phyloP scores from a whole-genome alignment of 2,113 vertebrate genomes.

The Brachypteracias leptosomus region DNA sequence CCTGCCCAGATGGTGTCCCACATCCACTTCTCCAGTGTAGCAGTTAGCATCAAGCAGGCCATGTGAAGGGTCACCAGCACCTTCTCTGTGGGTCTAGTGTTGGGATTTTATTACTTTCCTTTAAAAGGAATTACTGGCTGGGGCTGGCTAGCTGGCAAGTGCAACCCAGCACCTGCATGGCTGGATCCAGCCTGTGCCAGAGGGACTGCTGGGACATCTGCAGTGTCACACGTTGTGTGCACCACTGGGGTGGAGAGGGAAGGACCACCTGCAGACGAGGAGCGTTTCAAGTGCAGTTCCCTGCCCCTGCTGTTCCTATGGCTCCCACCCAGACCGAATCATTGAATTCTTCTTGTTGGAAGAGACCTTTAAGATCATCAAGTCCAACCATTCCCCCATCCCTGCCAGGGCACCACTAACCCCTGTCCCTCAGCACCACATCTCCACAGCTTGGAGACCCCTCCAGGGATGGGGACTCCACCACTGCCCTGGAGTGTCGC shows the following conservation, averaged over 20 bases:
- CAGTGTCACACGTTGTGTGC: neutral
- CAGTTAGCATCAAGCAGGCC: neutral
- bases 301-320: accelerated
- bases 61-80: neutral
- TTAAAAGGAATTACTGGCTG: neutral
- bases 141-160: neutral
- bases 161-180: neutral
- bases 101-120: neutral
- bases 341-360: too few species aligned
- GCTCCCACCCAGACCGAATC: neutral
- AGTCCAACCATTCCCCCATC: too few species aligned
- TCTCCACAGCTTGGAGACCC: too few species aligned
- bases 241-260: neutral
- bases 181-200: neutral
- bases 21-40: neutral
- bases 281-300: neutral
- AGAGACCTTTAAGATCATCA: too few species aligned
- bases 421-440: too few species aligned
- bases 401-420: too few species aligned
- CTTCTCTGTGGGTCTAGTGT: neutral
- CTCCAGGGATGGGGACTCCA: too few species aligned
- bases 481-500: too few species aligned
- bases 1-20: neutral
- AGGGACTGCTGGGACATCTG: neutral
- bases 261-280: neutral